Base-by-base conservation (phyloP, 2,888 invertebrate species). In the Netelia fuscicornis region DNA sequence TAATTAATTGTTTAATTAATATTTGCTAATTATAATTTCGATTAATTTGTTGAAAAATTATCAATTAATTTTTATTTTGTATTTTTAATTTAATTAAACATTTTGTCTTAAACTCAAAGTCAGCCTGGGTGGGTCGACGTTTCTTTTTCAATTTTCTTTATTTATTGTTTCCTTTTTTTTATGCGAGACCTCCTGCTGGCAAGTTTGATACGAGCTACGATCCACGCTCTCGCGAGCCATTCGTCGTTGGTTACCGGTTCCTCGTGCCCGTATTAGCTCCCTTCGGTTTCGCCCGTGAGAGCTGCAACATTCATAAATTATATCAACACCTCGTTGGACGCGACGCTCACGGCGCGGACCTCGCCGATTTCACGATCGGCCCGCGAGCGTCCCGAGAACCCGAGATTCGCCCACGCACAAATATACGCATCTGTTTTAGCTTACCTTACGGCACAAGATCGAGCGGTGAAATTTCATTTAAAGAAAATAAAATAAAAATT, bases 271-370 rank as follows among this genome's bases (percentile, higher is more conserved):
- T 86, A 86, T 85, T 80, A 81, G 85, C 78, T 85, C 85, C 62
- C 85, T 71, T 82, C 58, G 74, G 78, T 37, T 37, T 37, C 78
- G 74, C 25, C 42, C 23, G 79, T 20, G 68, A 3, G 13, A 62
- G 52, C 42, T 76, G 85, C 37, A 80, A 88, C 87, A 89, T 89
- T 91, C 90, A 90, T 92, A 92, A 92, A 92, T 92, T 92, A 92
- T 92, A 91, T 91, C 91, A 91, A 92, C 92, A 92, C 92, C 92
- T 92, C 89, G 81, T 79, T 82, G 79, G 64, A 79, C 88, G 88
- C 86, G 72, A 37, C 85, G 82, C 83, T 76, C 81, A 72, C 79
- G 74, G 76, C 75, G 77, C 80, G 85, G 84, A 71, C 84, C 70
- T 75, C 74, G 78, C 65, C 54, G 68, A 74, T 56, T 79, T 71